Evolutionary conservation across 2,113 vertebrate species (phyloP).

Genomic region (Marmota flaviventris): DNA sequence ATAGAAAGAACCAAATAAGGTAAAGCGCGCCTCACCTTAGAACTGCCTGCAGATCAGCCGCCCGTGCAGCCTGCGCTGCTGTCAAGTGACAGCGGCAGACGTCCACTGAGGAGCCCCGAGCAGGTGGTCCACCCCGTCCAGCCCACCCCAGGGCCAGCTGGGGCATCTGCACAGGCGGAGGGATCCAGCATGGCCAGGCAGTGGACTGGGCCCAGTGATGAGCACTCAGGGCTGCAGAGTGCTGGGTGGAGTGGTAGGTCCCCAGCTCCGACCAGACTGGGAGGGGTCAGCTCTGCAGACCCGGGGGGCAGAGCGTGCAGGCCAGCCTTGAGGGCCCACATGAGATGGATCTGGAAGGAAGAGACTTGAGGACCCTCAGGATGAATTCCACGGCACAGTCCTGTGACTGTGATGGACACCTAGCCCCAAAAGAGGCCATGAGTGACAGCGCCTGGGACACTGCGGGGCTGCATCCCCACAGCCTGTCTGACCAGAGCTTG

Average conservation of each 20-base stretch:
- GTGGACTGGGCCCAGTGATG: fast-evolving
- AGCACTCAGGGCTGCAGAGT: fast-evolving
- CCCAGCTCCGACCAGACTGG: fast-evolving
- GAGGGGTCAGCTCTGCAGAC: fast-evolving
- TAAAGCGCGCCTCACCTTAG: not conserved
- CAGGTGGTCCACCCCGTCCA: fast-evolving
- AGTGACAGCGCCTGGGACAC: not conserved
- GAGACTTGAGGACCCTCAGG: not conserved
- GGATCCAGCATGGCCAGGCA: fast-evolving
- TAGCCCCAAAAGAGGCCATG: fast-evolving
- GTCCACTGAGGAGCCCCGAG: fast-evolving
- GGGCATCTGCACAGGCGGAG: not conserved
- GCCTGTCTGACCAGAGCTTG: not conserved
- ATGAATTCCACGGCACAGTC: fast-evolving
- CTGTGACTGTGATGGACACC: fast-evolving
- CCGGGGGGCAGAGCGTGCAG: fast-evolving
- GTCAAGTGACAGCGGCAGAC: fast-evolving
- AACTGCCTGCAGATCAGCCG: not conserved
- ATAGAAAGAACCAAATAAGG: constrained; percentile 72
- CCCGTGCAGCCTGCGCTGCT: not conserved
- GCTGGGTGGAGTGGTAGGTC: fast-evolving
- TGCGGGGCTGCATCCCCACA: fast-evolving
- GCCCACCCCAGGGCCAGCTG: too few species aligned
- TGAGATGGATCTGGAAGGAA: fast-evolving
- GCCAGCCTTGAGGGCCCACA: fast-evolving